Evolutionary conservation across 2,113 vertebrate species (phyloP), one percentile per base, ranked within the genome.

Genomic region (Pomatorhinus ruficollis): DNA sequence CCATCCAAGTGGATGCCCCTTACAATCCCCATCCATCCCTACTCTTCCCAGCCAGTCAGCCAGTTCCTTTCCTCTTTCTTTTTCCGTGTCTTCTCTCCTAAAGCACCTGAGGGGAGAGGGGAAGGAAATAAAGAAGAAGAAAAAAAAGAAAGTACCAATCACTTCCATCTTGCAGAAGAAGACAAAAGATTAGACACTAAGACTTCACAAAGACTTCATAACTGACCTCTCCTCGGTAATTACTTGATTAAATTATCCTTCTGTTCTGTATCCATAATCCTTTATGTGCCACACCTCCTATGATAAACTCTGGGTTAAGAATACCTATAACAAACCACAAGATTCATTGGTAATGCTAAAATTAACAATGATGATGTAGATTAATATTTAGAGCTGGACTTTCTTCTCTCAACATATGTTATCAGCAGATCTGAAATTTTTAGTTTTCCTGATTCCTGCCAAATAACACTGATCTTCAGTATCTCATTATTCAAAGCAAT

Each of bases 91-190:
- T 60, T 66, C 6, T 79, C 15, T 75, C 12, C 5, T 44, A 82
- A 82, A 31, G 3, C 12, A 74, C 23, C 3, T 16, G 19, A 4
- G 7, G 1, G 1, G 4, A 0, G 3, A 2, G 7, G 3, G 12
- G 5, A 4, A 6, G 3, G 3, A 5, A 19, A 25, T 5, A 28
- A 44, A 39, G 31, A 21, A 66, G 15, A 21, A 33, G 9, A 37
- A 19, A 49, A 49, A 35, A 69, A 53, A 33, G 5, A 37, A 59
- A 35, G 19, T 6, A 59, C 10, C 7, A 59, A 23, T 39, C 17
- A 28, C 6, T 61, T 12, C 11, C 27, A 8, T 31, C 11, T 40
- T 27, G 19, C 33, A 77, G 40, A 64, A 7, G 8, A 82, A 52
- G 5, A 63, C 10, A 63, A 59, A 78, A 59, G 1, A 33, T 39